Conservation (phyloP, 2,113 vertebrate genomes). For the Gobius niger region DNA sequence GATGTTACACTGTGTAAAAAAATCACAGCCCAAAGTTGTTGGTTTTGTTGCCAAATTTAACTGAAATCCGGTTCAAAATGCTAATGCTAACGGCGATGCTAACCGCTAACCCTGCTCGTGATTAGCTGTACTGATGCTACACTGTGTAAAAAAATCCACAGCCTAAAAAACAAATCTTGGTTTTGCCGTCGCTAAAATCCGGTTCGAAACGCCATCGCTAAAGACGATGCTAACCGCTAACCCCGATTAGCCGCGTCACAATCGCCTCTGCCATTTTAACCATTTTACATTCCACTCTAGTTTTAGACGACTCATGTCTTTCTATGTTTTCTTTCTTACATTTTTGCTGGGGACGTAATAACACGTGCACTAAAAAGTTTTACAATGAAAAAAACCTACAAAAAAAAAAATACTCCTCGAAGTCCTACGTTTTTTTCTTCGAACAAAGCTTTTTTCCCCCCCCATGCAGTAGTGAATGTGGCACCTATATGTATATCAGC, state of each 20-base stretch:
- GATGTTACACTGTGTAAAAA: not conserved
- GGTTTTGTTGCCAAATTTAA: too few relatives aligned
- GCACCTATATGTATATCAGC: constrained; percentile 94
- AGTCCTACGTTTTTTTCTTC: constrained; percentile 66
- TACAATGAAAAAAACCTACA: constrained; percentile 66
- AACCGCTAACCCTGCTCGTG: too few relatives aligned
- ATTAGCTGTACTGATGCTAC: too few relatives aligned
- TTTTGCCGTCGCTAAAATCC: too few relatives aligned
- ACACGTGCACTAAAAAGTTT: constrained; percentile 88
- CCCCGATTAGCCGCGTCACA: constrained; percentile 71
- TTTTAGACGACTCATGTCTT: constrained; percentile 81
- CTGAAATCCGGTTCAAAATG: not conserved
- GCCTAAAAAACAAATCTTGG: too few relatives aligned
- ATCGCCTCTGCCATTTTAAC: constrained; percentile 68
- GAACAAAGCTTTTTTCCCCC: constrained; percentile 59
- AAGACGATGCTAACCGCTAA: not conserved
- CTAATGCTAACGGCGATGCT: not conserved
- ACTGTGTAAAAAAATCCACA: too few relatives aligned
- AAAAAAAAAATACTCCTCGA: constrained; percentile 13
- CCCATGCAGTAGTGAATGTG: constrained; percentile 95
- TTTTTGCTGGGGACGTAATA: constrained; percentile 81
- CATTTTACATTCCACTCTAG: constrained; percentile 88
- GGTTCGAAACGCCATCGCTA: not conserved
- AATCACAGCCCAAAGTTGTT: too few relatives aligned
- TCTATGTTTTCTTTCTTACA: constrained; percentile 69